Evolutionary conservation across 2,113 vertebrate genomes (phyloP), one percentile per base, ranked within the genome.

Genomic region (Xenopus borealis): DNA sequence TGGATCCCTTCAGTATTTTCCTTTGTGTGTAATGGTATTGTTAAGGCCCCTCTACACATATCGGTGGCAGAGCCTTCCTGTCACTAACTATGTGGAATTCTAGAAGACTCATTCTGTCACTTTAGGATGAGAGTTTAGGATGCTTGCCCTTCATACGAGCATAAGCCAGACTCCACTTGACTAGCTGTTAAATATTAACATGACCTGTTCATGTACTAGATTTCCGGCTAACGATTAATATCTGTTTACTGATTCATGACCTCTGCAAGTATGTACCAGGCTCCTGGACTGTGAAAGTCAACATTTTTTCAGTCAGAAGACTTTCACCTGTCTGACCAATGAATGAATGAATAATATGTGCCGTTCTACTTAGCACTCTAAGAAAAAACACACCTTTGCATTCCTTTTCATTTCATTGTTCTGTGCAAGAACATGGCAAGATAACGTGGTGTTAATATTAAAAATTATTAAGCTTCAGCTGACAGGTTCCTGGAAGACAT

Each of bases 141-240:
- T 88, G 80, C 86, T 82, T 83, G 80, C 87, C 86, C 88, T 88
- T 87, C 79, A 85, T 93, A 90, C 87, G 84, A 78, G 79, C 83
- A 73, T 63, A 69, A 68, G 78, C 69, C 79, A 82, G 81, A 79
- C 79, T 79, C 79, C 78, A 79, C 83, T 85, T 86, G 86, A 85
- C 86, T 87, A 85, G 80, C 78, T 90, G 89, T 99, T 97, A 99
- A 98, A 98, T 93, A 98, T 99, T 99, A 97, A 95, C 91, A 80
- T 90, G 92, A 94, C 93, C 92, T 86, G 92, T 92, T 95, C 95
- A 93, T 94, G 95, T 94, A 89, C 91, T 90, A 92, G 91, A 91
- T 92, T 93, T 88, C 91, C 91, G 85, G 95, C 95, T 97, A 98
- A 97, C 93, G 95, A 99, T 99, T 98, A 99, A 98, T 98, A 95